Base-by-base conservation (phyloP, 1,140 invertebrate species). In the Manduca sexta region DNA sequence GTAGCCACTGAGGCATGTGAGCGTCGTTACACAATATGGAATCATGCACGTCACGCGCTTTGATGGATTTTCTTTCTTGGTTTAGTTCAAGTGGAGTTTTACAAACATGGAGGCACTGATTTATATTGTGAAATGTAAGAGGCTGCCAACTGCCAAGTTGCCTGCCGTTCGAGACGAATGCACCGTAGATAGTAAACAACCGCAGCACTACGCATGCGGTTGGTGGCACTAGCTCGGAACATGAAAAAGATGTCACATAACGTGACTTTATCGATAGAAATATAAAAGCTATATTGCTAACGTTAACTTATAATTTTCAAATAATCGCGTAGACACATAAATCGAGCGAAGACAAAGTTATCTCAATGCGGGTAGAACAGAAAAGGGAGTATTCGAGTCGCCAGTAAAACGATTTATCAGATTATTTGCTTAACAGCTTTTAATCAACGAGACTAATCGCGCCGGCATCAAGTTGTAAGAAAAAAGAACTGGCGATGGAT, bases 371-470 rank as follows among this genome's bases (percentile, higher is more conserved):
- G 26, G 33, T 61, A 51, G 60, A 56, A 49, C 52, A 70, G 35
- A 62, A 62, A 35, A 57, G 49, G 43, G 45, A 41, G 30, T 40
- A 26, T 52, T 40, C 62, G 50, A 55, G 47, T 40, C 53, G 55
- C 44, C 43, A 60, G 57, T 48, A 52, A 66, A 49, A 33, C 49
- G 56, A 62, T 57, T 67, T 64, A 64, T 67, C 60, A 34, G 52
- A 60, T 72, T 69, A 69, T 68, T 64, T 53, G 57, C 44, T 56
- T 64, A 50, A 52, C 52, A 69, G 40, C 58, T 60, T 66, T 73
- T 61, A 68, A 78, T 73, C 69, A 66, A 63, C 61, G 49, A 46
- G 52, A 55, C 55, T 73, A 72, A 73, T 74, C 69, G 59, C 42
- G 49, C 52, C 56, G 46, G 49, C 56, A 74, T 73, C 60, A 54